Evolutionary conservation across 2,888 invertebrate genomes (phyloP).

Genomic region (Callyntrura guangdongensis): DNA sequence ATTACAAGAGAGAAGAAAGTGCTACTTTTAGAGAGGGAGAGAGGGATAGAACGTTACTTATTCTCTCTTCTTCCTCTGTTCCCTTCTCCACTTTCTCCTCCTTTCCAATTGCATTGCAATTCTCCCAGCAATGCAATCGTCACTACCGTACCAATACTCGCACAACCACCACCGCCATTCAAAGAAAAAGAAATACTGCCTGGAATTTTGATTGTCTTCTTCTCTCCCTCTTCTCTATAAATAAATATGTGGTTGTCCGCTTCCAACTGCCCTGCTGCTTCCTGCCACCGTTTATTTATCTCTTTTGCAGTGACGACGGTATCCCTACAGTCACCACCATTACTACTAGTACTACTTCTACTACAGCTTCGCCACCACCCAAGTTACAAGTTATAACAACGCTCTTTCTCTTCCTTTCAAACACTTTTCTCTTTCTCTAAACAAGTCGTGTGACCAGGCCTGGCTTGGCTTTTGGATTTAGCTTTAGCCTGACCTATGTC

Average conservation of each 20-base stretch:
- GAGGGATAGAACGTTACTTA: too few species aligned
- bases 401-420: not conserved
- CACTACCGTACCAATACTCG: not conserved
- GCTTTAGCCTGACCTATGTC: constrained; percentile 9
- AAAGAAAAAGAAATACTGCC: constrained; percentile 39
- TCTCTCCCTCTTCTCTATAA: constrained; percentile 6
- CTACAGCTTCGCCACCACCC: not conserved
- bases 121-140: not conserved
- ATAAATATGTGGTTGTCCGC: constrained; percentile 13
- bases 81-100: not conserved
- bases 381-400: not conserved
- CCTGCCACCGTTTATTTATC: constrained; percentile 44
- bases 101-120: constrained; percentile 25
- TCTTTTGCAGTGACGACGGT: not conserved
- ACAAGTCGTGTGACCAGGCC: not conserved
- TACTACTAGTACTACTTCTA: not conserved
- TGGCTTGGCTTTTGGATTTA: not conserved
- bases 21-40: not conserved
- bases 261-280: constrained; percentile 19
- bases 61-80: not conserved
- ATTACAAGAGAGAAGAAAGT: constrained; percentile 33
- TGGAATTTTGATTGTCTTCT: constrained; percentile 42
- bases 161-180: not conserved
- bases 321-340: not conserved
- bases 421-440: not conserved